Evolutionary conservation across 2,797 vertebrate species (phyloP).

Genomic region (Pipistrellus pygmaeus): DNA sequence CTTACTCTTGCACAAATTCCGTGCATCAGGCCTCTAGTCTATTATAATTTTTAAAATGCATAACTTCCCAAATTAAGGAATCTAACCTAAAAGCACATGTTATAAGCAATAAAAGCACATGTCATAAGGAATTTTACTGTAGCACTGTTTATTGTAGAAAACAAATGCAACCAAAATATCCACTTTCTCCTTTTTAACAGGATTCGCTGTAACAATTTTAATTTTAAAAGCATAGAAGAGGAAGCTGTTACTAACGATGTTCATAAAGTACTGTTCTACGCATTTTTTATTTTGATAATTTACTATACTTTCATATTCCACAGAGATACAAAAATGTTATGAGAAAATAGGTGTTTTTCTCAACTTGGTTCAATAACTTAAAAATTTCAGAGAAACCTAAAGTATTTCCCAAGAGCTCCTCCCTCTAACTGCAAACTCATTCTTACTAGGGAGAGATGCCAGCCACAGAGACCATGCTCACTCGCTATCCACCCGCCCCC

Average conservation of each 20-base stretch:
- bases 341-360: neutral
- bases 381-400: neutral
- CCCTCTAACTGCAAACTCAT: neutral
- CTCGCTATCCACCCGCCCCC: neutral
- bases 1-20: no score
- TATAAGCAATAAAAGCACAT: neutral
- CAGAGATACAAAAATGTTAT: neutral
- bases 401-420: neutral
- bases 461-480: neutral
- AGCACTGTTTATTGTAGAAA: neutral
- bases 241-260: neutral
- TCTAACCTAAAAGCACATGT: neutral
- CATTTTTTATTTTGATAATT: neutral
- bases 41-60: neutral
- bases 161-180: neutral
- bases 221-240: neutral
- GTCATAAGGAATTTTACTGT: neutral
- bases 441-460: neutral
- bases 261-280: neutral
- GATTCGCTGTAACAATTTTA: neutral
- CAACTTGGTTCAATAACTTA: neutral
- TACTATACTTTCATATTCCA: neutral
- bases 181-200: slow-evolving; percentile 2
- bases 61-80: neutral
- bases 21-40: neutral